These are phyloP conservation scores for Dicrurus megarhynchus DNA, from an alignment of 2,113 vertebrate genomes.

Conservation along the genomic window DNA sequence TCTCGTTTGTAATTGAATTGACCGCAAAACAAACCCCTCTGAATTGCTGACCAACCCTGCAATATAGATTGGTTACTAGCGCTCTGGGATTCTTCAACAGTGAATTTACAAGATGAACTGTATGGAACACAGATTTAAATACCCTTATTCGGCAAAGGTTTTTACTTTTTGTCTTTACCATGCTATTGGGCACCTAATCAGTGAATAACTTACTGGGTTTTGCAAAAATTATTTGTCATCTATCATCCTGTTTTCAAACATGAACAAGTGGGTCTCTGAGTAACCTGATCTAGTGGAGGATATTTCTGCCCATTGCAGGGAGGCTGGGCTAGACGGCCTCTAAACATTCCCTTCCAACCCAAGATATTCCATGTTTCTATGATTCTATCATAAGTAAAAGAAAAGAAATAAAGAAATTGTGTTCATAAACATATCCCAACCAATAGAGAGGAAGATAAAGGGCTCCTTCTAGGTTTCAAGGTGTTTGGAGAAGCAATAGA, in stretches of 20 bases:
- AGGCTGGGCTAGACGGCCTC: background rate
- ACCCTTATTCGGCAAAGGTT: background rate
- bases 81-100: background rate
- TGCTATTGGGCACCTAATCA: background rate
- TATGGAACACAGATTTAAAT: background rate
- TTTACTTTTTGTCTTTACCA: background rate
- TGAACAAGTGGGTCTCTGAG: background rate
- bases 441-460: background rate
- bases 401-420: background rate
- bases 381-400: background rate
- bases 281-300: background rate
- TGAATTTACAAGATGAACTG: background rate
- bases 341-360: background rate
- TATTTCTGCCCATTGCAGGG: background rate
- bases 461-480: background rate
- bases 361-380: background rate
- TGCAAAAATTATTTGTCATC: background rate
- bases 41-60: constrained; percentile 27
- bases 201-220: background rate
- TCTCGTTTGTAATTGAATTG: constrained; percentile 50
- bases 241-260: background rate
- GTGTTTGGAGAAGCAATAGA: background rate
- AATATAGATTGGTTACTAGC: background rate
- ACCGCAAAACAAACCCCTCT: constrained; percentile 29
- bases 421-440: background rate